phyloP scores from a whole-genome alignment of 1,140 invertebrate genomes.

The Palaemon carinicauda region DNA sequence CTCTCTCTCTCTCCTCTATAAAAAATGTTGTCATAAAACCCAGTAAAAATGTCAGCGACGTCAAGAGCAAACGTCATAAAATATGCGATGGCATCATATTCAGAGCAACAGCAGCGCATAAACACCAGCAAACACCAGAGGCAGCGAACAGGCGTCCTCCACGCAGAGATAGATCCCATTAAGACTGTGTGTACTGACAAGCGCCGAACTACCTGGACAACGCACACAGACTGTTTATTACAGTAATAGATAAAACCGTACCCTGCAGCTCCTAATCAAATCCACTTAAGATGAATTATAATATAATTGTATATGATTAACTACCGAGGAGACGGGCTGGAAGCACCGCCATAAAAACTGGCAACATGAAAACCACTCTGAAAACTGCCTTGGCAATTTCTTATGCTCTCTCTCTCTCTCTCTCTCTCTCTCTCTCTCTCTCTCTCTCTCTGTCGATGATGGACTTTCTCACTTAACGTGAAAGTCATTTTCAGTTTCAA shows the following conservation, averaged over 20 bases:
- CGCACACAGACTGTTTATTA: constrained; percentile 21
- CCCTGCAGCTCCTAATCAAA: constrained; percentile 29
- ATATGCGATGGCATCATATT: too few species aligned
- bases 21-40: too few species aligned
- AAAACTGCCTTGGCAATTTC: background rate
- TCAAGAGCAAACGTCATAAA: too few species aligned
- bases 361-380: background rate
- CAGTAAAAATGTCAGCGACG: too few species aligned
- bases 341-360: constrained; percentile 23
- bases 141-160: too few species aligned
- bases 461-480: too few species aligned
- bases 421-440: background rate
- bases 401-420: background rate
- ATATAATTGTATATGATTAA: constrained; percentile 42
- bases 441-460: background rate
- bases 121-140: too few species aligned
- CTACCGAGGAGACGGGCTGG: background rate
- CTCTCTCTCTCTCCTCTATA: too few species aligned
- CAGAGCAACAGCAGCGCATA: too few species aligned
- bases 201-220: background rate
- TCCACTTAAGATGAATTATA: constrained; percentile 47
- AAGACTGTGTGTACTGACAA: too few species aligned
- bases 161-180: too few species aligned
- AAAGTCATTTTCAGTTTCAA: too few species aligned
- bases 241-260: constrained; percentile 31